Base-by-base conservation (phyloP, 2,113 vertebrate species). In the Leptosomus discolor region DNA sequence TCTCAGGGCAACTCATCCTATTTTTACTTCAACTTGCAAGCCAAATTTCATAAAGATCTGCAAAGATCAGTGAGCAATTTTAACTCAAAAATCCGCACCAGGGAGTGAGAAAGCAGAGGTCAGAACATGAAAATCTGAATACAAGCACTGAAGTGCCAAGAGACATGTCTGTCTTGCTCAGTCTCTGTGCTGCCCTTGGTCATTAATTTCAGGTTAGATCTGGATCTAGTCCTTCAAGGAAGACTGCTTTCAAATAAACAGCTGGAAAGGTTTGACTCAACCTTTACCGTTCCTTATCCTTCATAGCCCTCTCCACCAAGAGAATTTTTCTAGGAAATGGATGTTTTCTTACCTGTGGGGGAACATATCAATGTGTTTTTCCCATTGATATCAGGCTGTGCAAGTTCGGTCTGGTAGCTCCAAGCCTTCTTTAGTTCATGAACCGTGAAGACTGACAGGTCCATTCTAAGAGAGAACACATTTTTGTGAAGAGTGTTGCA, bases 351-450 rank as follows among this genome's bases (percentile, higher is more conserved):
- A 98, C 98, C 98, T 84, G 98, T 98, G 29, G 98, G 98, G 37
- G 97, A 98, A 97, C 97, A 98, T 92, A 98, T 97, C 54, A 98
- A 64, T 56, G 98, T 98, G n/a, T 98, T 98, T 94, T 98, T 98
- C 51, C 98, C 98, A 32, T n/a, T 36, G 29, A 97, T 21, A 58
- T 98, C 98, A 73, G 98, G 98, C 58, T 93, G 79, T 8, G 97
- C 97, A 29, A 98, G 97, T 89, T 98, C 98, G 46, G 17, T 76
- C 84, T 98, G 98, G 83, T 98, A 98, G 45, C 73, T 96, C 78
- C 96, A 85, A 86, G 93, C 68, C 51, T 92, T 92, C 88, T 92
- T 60, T 46, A 67, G 74, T 43, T 69, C 73, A n/a, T 85, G 67
- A 51, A 36, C 74, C 46, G 11, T 37, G 65, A 57, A 79, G 51